Evolutionary conservation across 2,888 invertebrate genomes (phyloP).

Genomic region (Sussaba pulchella): DNA sequence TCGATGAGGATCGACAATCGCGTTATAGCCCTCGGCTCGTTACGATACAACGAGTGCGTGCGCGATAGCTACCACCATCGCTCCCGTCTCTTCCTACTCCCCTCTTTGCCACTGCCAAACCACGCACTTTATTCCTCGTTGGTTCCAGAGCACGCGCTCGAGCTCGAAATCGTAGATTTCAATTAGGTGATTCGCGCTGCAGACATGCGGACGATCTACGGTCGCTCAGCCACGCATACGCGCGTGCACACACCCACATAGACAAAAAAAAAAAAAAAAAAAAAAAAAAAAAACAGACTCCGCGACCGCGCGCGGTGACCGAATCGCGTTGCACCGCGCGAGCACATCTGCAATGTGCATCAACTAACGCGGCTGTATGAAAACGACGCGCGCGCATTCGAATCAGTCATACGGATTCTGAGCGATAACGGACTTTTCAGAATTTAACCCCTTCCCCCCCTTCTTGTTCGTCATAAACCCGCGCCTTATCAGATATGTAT

Average conservation of each 20-base stretch:
- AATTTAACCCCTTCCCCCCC: too few relatives aligned
- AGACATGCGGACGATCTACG: slow-evolving; percentile 60
- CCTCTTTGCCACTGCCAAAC: too few relatives aligned
- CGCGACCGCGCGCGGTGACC: slow-evolving; percentile 64
- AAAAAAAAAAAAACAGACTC: slow-evolving; percentile 27
- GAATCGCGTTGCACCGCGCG: slow-evolving; percentile 59
- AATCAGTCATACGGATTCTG: slow-evolving; percentile 60
- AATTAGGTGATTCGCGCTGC: slow-evolving; percentile 75
- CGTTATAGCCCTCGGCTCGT: slow-evolving; percentile 37
- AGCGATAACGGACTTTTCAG: slow-evolving; percentile 65
- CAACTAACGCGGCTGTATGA: slow-evolving; percentile 56
- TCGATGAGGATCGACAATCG: slow-evolving; percentile 40
- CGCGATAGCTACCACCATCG: slow-evolving; percentile 37
- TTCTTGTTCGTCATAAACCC: too few relatives aligned
- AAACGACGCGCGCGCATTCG: slow-evolving; percentile 36
- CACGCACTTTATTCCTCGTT: slow-evolving; percentile 61
- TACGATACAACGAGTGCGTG: slow-evolving; percentile 61
- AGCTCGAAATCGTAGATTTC: slow-evolving; percentile 82
- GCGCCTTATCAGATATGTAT: slow-evolving; percentile 33
- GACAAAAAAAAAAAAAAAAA: too few relatives aligned
- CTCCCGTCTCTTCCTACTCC: too few relatives aligned
- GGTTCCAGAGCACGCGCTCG: slow-evolving; percentile 47
- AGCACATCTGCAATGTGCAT: slow-evolving; percentile 72
- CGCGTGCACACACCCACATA: too few relatives aligned
- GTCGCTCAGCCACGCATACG: slow-evolving; percentile 29